phyloP scores from a whole-genome alignment of 2,888 invertebrate genomes.

The Sepiola atlantica region DNA sequence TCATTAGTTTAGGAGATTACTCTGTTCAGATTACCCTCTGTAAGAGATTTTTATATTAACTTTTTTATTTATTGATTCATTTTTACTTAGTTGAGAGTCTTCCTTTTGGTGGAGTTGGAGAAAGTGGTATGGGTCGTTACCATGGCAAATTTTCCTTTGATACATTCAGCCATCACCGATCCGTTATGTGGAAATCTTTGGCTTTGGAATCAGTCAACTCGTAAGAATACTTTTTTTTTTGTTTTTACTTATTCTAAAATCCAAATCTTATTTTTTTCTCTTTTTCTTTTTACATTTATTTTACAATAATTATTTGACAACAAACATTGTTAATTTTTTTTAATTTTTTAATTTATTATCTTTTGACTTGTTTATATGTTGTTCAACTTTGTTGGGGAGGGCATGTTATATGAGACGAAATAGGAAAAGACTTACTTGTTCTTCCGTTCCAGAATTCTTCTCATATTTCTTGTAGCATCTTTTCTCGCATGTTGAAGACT shows the following conservation, averaged over 20 bases:
- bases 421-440: no score
- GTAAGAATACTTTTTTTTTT: constrained; percentile 38
- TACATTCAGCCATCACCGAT: constrained; percentile 93
- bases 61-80: not conserved
- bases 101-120: constrained; percentile 97
- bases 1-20: no score
- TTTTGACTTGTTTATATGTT: no score
- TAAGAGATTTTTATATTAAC: not conserved
- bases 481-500: no score
- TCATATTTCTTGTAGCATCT: no score
- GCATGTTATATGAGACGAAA: no score
- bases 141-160: constrained; percentile 90
- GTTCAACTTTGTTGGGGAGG: no score
- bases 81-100: constrained; percentile 85
- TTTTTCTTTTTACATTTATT: no score
- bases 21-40: no score
- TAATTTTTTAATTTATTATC: no score
- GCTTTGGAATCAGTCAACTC: constrained; percentile 44
- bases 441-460: no score
- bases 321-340: not conserved
- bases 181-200: constrained; percentile 53
- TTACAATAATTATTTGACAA: not conserved
- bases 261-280: not conserved
- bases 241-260: not conserved
- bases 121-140: constrained; percentile 90